Conservation (phyloP, 2,888 invertebrate genomes). For the Lamellibrachia satsuma region DNA sequence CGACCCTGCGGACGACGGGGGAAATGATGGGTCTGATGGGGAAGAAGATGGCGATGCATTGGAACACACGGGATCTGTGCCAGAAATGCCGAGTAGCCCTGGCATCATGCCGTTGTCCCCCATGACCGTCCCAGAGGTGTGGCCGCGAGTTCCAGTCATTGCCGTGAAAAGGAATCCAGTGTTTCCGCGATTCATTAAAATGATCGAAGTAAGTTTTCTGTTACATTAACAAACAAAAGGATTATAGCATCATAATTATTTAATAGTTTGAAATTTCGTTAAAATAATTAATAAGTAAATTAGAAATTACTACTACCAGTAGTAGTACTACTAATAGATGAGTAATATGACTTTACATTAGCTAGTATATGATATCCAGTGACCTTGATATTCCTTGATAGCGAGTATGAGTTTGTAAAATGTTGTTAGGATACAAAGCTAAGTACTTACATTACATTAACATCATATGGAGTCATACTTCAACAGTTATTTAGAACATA, state of each 20-base stretch:
- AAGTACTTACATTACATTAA: too few relatives aligned
- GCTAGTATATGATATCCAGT: too few relatives aligned
- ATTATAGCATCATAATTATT: neutral
- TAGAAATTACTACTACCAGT: too few relatives aligned
- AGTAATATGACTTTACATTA: too few relatives aligned
- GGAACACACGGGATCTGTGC: neutral
- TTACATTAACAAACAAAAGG: neutral
- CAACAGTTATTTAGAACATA: too few relatives aligned
- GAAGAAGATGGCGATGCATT: slow-evolving; percentile 26
- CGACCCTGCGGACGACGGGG: slow-evolving; percentile 4
- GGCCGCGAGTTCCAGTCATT: slow-evolving; percentile 91
- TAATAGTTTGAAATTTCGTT: too few relatives aligned
- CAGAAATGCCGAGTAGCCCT: neutral
- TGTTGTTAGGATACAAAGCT: too few relatives aligned
- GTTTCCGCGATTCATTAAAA: slow-evolving; percentile 97
- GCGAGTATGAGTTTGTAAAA: too few relatives aligned
- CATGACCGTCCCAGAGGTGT: slow-evolving; percentile 44
- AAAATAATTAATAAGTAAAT: too few relatives aligned
- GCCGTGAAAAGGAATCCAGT: slow-evolving; percentile 94
- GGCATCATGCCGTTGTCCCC: slow-evolving; percentile 39
- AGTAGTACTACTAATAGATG: too few relatives aligned
- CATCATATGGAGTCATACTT: too few relatives aligned
- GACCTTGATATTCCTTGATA: too few relatives aligned
- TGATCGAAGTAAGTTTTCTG: slow-evolving; percentile 80
- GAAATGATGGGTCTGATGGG: slow-evolving; percentile 19